These are phyloP conservation scores for Epinephelus malabaricus DNA, from an alignment of 2,797 vertebrate genomes.

Conservation along the genomic window DNA sequence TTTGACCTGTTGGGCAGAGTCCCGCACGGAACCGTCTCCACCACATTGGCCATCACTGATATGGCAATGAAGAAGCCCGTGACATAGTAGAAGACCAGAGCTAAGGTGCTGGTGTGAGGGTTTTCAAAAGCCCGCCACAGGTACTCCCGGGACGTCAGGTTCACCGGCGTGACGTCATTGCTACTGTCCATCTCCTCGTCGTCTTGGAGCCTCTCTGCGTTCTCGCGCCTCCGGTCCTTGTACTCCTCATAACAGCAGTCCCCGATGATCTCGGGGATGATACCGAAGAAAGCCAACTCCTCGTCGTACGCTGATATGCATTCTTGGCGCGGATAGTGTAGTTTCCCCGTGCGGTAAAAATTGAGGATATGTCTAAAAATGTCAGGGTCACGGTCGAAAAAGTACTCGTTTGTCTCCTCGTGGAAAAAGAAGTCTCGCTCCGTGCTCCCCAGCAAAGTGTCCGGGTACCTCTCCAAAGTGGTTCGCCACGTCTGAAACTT, in stretches of 20 bases:
- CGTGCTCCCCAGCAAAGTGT: slow-evolving; percentile 94
- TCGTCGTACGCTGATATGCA: slow-evolving; percentile 97
- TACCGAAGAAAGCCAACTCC: slow-evolving; percentile 95
- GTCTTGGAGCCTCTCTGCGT: slow-evolving; percentile 92
- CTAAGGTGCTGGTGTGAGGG: slow-evolving; percentile 95
- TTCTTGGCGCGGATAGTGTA: slow-evolving; percentile 96
- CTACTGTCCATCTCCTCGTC: slow-evolving; percentile 90
- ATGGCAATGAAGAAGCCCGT: slow-evolving; percentile 97
- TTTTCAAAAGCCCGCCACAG: slow-evolving; percentile 98
- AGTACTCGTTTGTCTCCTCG: slow-evolving; percentile 95
- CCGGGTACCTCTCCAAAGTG: slow-evolving; percentile 95
- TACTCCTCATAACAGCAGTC: slow-evolving; percentile 98
- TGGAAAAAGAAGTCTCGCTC: slow-evolving; percentile 97
- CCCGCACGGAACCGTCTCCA: slow-evolving; percentile 95
- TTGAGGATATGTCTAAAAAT: slow-evolving; percentile 96
- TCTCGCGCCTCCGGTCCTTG: slow-evolving; percentile 95
- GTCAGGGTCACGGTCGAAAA: slow-evolving; percentile 97
- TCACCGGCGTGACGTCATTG: slow-evolving; percentile 88
- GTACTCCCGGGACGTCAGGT: slow-evolving; percentile 91
- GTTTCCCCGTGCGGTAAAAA: slow-evolving; percentile 96
- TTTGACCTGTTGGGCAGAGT: slow-evolving; percentile 88
- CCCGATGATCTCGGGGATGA: slow-evolving; percentile 95
- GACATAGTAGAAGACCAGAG: slow-evolving; percentile 97
- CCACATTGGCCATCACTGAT: slow-evolving; percentile 95
- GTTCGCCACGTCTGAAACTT: slow-evolving; percentile 97